These are phyloP conservation scores for Choloepus didactylus DNA, from an alignment of 2,797 vertebrate genomes.

Conservation along the genomic window DNA sequence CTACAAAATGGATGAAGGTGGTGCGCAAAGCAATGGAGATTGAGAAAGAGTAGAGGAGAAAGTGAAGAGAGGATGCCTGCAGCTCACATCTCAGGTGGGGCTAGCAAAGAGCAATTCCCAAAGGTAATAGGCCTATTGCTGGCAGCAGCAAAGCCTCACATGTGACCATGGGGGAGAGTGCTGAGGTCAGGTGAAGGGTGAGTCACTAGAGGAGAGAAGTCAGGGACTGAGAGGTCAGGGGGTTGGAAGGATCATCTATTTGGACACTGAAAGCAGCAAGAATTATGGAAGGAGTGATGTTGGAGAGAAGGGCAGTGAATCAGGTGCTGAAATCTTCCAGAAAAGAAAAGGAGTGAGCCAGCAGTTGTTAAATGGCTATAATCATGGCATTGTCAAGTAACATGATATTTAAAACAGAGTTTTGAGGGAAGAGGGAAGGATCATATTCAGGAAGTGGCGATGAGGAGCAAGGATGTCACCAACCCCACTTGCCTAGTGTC, in stretches of 20 bases:
- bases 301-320: not conserved
- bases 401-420: not conserved
- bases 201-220: not conserved
- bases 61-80: not conserved
- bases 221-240: not conserved
- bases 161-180: not conserved
- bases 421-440: not conserved
- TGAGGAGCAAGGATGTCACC: not conserved
- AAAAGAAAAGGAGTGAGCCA: not conserved
- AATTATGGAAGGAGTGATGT: not conserved
- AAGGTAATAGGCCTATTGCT: not conserved
- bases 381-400: fast-evolving
- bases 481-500: not conserved
- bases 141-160: not conserved
- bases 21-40: not conserved
- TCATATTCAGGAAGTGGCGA: not conserved
- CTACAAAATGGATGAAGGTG: fast-evolving
- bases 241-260: not conserved
- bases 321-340: not conserved
- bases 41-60: not conserved
- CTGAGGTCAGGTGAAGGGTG: not conserved
- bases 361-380: fast-evolving
- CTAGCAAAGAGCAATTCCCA: not conserved
- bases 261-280: not conserved
- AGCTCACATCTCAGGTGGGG: not conserved